Percentiles rank a stretch among this genome's conserved stretches.
phyloP scores from a whole-genome alignment of 1,140 invertebrate genomes.

The Daktulosphaira vitifoliae region DNA sequence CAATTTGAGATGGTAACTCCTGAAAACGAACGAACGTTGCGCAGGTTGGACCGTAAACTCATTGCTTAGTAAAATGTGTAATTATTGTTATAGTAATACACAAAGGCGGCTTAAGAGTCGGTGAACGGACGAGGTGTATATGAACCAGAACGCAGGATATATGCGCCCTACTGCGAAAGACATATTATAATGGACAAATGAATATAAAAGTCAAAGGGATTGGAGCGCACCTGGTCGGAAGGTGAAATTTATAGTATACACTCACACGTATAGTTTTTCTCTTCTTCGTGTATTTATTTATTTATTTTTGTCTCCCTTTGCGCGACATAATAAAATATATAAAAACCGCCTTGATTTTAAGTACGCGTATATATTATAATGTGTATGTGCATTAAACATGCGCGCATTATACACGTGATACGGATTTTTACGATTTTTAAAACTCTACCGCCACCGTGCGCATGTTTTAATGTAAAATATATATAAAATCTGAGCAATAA shows the following conservation, averaged over 20 bases:
- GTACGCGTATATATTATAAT: not conserved
- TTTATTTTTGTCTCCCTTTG: conserved; percentile 1
- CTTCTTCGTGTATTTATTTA: not conserved
- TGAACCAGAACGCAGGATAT: not conserved
- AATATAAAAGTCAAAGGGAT: conserved; percentile 31
- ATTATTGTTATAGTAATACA: no score
- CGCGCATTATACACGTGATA: conserved; percentile 8
- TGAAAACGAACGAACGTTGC: no score
- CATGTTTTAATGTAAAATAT: not conserved
- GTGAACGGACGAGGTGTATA: no score
- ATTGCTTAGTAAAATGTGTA: no score
- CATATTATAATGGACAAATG: conserved; percentile 27
- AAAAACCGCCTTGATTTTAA: conserved; percentile 29
- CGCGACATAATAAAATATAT: conserved; percentile 10
- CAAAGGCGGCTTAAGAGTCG: no score
- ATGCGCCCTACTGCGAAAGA: conserved; percentile 11
- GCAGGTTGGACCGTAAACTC: no score
- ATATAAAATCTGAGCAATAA: conserved; percentile 30
- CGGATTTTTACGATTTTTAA: conserved; percentile 32
- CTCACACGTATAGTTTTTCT: not conserved
- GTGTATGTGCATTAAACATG: not conserved
- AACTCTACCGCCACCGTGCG: conserved; percentile 13
- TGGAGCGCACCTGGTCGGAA: conserved; percentile 28
- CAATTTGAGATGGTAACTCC: no score
- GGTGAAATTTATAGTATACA: conserved; percentile 28